These are phyloP conservation scores for Porites cylindrica DNA, from an alignment of 92 coral and sea anemone genomes.

Conservation along the genomic window DNA sequence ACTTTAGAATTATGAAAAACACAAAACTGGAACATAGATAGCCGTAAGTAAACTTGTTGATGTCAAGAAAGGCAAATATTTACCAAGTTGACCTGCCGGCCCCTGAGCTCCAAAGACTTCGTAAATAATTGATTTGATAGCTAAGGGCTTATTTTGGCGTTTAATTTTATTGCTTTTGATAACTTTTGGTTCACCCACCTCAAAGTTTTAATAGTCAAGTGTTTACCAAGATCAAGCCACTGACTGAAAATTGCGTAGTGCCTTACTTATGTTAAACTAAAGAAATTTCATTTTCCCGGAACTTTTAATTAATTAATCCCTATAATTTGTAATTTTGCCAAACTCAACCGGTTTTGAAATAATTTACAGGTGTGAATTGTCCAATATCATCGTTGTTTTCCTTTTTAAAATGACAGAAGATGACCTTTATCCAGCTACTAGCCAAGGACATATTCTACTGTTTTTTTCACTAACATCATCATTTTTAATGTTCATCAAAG, in stretches of 20 bases:
- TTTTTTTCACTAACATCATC: too few relatives aligned
- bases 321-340: background rate
- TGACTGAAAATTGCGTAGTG: too few relatives aligned
- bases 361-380: background rate
- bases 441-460: background rate
- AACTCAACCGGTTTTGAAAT: background rate
- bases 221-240: background rate
- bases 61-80: background rate
- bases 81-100: too few relatives aligned
- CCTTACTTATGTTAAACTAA: too few relatives aligned
- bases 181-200: background rate
- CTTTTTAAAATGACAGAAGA: background rate
- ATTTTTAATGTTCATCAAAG: too few relatives aligned
- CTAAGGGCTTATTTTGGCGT: too few relatives aligned
- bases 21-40: too few relatives aligned
- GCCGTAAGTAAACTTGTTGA: background rate
- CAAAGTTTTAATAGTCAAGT: background rate
- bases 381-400: background rate
- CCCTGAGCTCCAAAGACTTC: too few relatives aligned
- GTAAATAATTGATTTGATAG: too few relatives aligned
- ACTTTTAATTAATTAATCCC: background rate
- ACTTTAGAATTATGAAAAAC: too few relatives aligned
- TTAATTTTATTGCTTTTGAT: background rate
- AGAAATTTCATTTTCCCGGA: too few relatives aligned
- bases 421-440: background rate